Evolutionary conservation across 1,140 invertebrate species (phyloP).

Genomic region (Agrypnia vestita): DNA sequence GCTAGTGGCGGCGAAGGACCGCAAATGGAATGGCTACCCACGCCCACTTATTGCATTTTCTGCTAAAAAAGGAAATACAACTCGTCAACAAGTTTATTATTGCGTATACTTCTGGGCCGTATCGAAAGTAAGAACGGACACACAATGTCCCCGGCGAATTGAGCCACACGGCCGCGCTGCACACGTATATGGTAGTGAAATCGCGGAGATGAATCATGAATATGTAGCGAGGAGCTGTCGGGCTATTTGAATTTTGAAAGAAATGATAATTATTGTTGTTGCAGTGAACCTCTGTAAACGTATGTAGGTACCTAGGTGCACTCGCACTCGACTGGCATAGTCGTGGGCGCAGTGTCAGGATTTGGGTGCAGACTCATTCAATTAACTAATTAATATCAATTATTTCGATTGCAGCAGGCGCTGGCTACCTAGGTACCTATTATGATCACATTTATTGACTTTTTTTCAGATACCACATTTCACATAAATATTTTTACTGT

Average conservation of each 20-base stretch:
- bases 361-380: too few relatives aligned
- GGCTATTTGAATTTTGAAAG: background rate
- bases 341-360: too few relatives aligned
- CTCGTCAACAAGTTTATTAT: slow-evolving; percentile 32
- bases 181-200: slow-evolving; percentile 19
- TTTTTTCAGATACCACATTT: too few relatives aligned
- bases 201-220: slow-evolving; percentile 27
- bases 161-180: background rate
- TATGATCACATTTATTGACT: too few relatives aligned
- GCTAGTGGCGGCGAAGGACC: background rate
- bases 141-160: background rate
- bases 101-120: slow-evolving; percentile 29
- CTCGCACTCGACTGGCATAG: too few relatives aligned
- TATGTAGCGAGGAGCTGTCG: background rate
- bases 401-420: too few relatives aligned
- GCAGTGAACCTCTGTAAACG: too few relatives aligned
- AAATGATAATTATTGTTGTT: too few relatives aligned
- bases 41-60: slow-evolving; percentile 63
- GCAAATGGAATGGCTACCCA: slow-evolving; percentile 29
- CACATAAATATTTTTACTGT: too few relatives aligned
- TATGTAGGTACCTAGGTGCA: too few relatives aligned
- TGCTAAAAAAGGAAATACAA: slow-evolving; percentile 60
- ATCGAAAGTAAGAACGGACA: slow-evolving; percentile 18
- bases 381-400: too few relatives aligned
- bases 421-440: too few relatives aligned